A percentile compares a stretch with the other conserved stretches of the same genome.
These are phyloP conservation scores for Yponomeuta cagnagella DNA, from an alignment of 2,888 invertebrate species.

Conservation along the genomic window DNA sequence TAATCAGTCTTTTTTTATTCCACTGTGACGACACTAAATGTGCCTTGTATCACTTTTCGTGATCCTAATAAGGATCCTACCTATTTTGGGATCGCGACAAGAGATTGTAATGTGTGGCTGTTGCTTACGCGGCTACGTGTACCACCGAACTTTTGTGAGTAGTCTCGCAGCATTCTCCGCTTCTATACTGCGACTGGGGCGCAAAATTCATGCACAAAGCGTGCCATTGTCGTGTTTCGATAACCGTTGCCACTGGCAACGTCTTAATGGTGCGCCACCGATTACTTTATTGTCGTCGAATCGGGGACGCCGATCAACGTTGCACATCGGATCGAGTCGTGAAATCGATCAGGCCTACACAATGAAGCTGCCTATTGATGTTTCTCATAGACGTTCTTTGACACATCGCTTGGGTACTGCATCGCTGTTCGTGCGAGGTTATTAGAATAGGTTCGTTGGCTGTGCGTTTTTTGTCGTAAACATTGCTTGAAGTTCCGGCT, in stretches of 20 bases:
- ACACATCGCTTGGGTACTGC: neutral
- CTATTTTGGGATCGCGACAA: too few species aligned
- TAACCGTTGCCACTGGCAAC: conserved; percentile 30
- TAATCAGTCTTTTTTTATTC: too few species aligned
- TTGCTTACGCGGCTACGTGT: too few species aligned
- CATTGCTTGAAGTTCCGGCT: neutral
- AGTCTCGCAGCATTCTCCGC: neutral
- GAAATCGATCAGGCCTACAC: conserved; percentile 48
- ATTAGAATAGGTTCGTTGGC: neutral
- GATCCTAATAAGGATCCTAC: too few species aligned
- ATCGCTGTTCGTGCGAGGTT: neutral
- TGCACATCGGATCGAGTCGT: conserved; percentile 33
- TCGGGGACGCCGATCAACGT: conserved; percentile 25
- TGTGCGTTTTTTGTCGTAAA: neutral
- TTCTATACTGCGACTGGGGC: neutral
- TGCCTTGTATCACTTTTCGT: too few species aligned
- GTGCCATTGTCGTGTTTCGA: conserved; percentile 34
- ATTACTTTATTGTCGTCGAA: conserved; percentile 15
- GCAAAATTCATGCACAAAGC: conserved; percentile 41
- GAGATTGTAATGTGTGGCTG: too few species aligned
- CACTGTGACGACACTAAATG: too few species aligned
- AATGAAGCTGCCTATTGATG: conserved; percentile 26
- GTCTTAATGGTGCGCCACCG: conserved; percentile 36
- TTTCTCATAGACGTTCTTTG: conserved; percentile 4
- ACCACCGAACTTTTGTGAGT: too few species aligned